Percentiles rank a stretch among this genome's conserved stretches.
Evolutionary conservation across 2,888 invertebrate genomes (phyloP).

Genomic region (Abrostola triplasia): DNA sequence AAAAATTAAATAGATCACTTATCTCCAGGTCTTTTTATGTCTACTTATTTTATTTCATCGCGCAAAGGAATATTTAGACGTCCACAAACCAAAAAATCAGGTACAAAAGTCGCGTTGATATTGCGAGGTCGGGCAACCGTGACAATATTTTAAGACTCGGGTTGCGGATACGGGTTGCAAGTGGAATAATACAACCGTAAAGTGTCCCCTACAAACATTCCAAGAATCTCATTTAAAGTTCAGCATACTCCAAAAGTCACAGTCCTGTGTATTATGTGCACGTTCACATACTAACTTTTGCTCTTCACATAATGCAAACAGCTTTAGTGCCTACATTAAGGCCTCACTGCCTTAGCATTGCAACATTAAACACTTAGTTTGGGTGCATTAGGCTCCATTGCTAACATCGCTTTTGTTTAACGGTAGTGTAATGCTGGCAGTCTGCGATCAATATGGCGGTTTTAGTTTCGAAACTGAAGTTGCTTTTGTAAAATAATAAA

Average conservation of each 20-base stretch:
- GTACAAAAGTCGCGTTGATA: slow-evolving; percentile 20
- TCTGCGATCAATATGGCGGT: background rate
- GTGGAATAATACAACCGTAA: slow-evolving; percentile 63
- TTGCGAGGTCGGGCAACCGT: slow-evolving; percentile 9
- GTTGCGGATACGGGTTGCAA: slow-evolving; percentile 49
- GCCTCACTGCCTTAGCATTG: slow-evolving; percentile 62
- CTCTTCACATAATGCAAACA: slow-evolving; percentile 64
- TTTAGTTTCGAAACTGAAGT: background rate
- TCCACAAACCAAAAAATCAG: slow-evolving; percentile 20
- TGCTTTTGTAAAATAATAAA: too few species aligned
- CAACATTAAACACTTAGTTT: slow-evolving; percentile 55
- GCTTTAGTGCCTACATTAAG: slow-evolving; percentile 60
- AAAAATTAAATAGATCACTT: slow-evolving; percentile 34
- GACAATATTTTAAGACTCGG: slow-evolving; percentile 41
- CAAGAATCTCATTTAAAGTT: slow-evolving; percentile 79
- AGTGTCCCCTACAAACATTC: slow-evolving; percentile 74
- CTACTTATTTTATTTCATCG: slow-evolving; percentile 14
- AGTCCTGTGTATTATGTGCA: slow-evolving; percentile 68
- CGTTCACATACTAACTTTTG: slow-evolving; percentile 61
- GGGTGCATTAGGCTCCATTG: slow-evolving; percentile 49
- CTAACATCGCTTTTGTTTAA: slow-evolving; percentile 44
- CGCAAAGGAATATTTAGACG: slow-evolving; percentile 11
- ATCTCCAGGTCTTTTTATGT: slow-evolving; percentile 16
- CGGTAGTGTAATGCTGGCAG: background rate
- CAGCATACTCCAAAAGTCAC: slow-evolving; percentile 71